phyloP scores from a whole-genome alignment of 2,888 invertebrate species.

The Thera britannica region DNA sequence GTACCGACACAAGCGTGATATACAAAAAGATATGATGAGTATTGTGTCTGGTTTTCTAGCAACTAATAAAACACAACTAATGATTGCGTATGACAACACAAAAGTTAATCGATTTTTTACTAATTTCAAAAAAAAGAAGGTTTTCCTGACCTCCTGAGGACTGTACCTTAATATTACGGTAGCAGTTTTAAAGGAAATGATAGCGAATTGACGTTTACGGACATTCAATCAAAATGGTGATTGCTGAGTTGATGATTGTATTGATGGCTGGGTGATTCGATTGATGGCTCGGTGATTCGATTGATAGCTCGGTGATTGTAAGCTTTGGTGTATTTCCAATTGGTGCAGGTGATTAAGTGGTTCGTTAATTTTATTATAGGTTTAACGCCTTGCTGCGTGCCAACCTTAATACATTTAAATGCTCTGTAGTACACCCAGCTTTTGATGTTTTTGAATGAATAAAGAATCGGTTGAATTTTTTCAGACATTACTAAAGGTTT shows the following conservation, averaged over 20 bases:
- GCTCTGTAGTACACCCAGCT: not conserved
- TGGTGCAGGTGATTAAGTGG: conserved; percentile 50
- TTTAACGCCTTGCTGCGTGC: not conserved
- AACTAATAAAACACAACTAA: no score
- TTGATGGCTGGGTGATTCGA: conserved; percentile 21
- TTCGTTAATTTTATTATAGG: conserved; percentile 35
- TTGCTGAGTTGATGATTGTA: conserved; percentile 53
- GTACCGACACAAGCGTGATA: no score
- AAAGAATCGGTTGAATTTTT: not conserved
- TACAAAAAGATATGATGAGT: no score
- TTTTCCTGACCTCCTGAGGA: no score
- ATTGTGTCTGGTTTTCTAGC: no score
- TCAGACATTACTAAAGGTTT: no score
- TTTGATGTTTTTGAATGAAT: not conserved
- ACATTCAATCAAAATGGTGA: conserved; percentile 72
- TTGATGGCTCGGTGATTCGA: conserved; percentile 21
- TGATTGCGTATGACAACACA: no score
- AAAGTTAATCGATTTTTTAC: no score
- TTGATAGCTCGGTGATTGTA: conserved; percentile 16
- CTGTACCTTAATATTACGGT: conserved; percentile 35
- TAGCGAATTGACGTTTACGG: conserved; percentile 18
- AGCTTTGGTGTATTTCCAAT: conserved; percentile 31
- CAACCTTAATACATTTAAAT: not conserved
- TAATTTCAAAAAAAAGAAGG: no score
- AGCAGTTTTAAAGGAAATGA: not conserved